These are phyloP conservation scores for Malurus splendens DNA, from an alignment of 2,797 vertebrate species.

Conservation along the genomic window DNA sequence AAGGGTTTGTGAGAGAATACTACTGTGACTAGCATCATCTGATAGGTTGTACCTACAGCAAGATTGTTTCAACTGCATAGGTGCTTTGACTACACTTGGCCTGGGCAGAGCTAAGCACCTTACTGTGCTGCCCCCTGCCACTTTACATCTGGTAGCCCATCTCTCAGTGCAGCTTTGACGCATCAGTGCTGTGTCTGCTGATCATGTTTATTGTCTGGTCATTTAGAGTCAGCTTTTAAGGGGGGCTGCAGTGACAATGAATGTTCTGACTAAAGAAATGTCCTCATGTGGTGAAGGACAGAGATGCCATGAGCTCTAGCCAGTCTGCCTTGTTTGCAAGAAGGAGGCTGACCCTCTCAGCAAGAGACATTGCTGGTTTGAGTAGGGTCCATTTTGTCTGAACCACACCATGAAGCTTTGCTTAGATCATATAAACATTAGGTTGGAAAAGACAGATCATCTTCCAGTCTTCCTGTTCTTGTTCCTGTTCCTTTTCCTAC, in stretches of 20 bases:
- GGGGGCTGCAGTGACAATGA: not conserved
- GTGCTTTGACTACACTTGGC: not conserved
- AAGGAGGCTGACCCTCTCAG: not conserved
- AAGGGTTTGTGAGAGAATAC: not conserved
- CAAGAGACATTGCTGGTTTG: not conserved
- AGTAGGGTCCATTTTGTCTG: not conserved
- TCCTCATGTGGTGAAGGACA: not conserved
- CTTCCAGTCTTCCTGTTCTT: not conserved
- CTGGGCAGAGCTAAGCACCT: not conserved
- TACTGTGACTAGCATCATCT: not conserved
- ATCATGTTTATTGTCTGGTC: not conserved
- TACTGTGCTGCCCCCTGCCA: not conserved
- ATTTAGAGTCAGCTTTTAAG: not conserved
- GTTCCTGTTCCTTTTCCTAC: not conserved
- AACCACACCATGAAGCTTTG: not conserved
- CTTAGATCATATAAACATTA: not conserved
- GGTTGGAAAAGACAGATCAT: not conserved
- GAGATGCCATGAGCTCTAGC: not conserved
- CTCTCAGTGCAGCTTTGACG: not conserved
- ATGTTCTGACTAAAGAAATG: not conserved
- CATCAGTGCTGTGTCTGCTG: not conserved
- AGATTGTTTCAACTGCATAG: not conserved
- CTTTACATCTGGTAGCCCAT: not conserved
- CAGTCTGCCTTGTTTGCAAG: not conserved
- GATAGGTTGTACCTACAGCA: not conserved